Evolutionary conservation across 2,888 invertebrate genomes (phyloP).

Genomic region (Caenorhabditis afra): DNA sequence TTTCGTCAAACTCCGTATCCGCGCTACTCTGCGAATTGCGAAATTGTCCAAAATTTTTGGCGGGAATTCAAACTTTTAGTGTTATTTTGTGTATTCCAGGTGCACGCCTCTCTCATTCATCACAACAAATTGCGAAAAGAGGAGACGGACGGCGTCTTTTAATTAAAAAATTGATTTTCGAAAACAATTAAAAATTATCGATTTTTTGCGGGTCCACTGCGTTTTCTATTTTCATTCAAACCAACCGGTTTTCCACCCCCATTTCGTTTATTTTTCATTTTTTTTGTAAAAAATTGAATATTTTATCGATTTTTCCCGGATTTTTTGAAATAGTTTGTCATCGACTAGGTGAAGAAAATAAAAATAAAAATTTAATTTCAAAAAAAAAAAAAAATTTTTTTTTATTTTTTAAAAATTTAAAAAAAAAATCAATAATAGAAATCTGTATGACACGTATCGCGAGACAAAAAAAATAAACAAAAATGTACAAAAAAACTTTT

Average conservation of each 20-base stretch:
- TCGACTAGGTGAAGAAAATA: too few relatives aligned
- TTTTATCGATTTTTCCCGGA: too few relatives aligned
- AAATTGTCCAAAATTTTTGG: too few relatives aligned
- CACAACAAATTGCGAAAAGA: constrained; percentile 42
- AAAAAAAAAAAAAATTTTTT: constrained; percentile 11
- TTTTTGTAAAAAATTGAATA: too few relatives aligned
- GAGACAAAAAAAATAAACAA: constrained; percentile 7
- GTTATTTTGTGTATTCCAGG: constrained; percentile 38
- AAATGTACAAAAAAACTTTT: too few relatives aligned
- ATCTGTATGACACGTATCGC: constrained; percentile 8
- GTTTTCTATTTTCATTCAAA: constrained; percentile 1
- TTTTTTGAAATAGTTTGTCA: too few relatives aligned
- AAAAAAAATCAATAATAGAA: constrained; percentile 16
- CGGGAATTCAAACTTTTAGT: not conserved
- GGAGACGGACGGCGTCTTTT: constrained; percentile 41
- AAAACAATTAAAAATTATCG: not conserved
- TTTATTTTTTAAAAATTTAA: not conserved
- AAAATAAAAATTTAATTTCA: not conserved
- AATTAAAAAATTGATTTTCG: constrained; percentile 19
- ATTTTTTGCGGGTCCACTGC: constrained; percentile 1
- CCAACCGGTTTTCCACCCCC: not conserved
- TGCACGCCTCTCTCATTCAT: constrained; percentile 55
- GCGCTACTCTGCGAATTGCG: too few relatives aligned
- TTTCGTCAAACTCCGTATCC: too few relatives aligned
- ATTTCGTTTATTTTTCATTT: not conserved